Percentiles rank a stretch among this genome's conserved stretches.
Conservation (phyloP, 2,888 invertebrate species). For the Hirtodrosophila alboralis region DNA sequence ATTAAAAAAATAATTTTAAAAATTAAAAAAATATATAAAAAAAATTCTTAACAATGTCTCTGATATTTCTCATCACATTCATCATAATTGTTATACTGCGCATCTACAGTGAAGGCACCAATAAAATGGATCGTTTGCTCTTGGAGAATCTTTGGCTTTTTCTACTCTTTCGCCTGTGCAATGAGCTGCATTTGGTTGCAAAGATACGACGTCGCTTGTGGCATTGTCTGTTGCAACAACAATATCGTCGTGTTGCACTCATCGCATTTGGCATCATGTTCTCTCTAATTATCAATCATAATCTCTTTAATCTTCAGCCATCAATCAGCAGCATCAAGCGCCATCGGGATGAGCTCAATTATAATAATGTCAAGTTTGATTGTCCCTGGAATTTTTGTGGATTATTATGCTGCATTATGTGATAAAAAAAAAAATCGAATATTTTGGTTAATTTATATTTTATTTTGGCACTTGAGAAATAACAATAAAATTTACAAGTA, state of each 20-base stretch:
- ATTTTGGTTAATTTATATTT: too few relatives aligned
- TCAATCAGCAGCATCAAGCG: too few relatives aligned
- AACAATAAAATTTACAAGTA: too few relatives aligned
- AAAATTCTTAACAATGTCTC: constrained; percentile 20
- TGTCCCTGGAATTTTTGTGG: too few relatives aligned
- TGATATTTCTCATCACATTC: constrained; percentile 17
- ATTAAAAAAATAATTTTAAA: too few relatives aligned
- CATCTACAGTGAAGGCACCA: constrained; percentile 5
- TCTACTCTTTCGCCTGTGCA: constrained; percentile 14
- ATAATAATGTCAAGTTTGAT: too few relatives aligned
- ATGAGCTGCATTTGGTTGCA: constrained; percentile 4
- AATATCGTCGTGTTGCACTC: constrained; percentile 1
- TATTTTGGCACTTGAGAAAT: too few relatives aligned
- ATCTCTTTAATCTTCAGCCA: background rate
- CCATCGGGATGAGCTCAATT: too few relatives aligned
- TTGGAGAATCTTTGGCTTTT: constrained; percentile 27
- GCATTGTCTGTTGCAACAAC: background rate
- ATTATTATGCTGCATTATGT: too few relatives aligned
- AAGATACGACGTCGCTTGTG: background rate
- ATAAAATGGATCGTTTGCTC: constrained; percentile 13
- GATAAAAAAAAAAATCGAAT: too few relatives aligned
- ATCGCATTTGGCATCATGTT: constrained; percentile 2
- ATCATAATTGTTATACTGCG: constrained; percentile 8
- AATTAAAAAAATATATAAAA: background rate
- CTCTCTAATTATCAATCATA: background rate